Base-by-base conservation (phyloP, 2,113 vertebrate genomes). In the Cyprinodon tularosa region DNA sequence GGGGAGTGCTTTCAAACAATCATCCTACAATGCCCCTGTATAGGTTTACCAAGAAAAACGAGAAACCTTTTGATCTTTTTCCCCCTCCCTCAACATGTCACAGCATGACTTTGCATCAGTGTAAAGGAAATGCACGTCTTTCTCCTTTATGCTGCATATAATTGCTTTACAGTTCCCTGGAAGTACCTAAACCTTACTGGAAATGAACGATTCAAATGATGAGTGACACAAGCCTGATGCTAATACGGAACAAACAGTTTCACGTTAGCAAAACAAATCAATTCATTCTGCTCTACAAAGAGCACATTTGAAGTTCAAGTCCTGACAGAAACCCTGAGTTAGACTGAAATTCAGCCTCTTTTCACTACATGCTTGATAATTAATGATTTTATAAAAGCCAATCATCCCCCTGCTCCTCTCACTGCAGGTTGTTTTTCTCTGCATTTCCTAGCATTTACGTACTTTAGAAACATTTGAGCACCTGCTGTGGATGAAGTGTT, bases 1-100 rank as follows among this genome's bases (percentile, higher is more conserved):
- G 68, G 42, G 11, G 22, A 71, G 59, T 36, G 62, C 72, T 72
- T 77, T 76, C 63, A 81, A 71, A 57, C 65, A 60, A 74, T 70
- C 81, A 71, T 74, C 68, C 76, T 78, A 84, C 74, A 65, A 72
- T 1, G 66, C 78, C 87, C 65, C 84, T 81, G 77, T 47, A 61
- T 10, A 39, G 53, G 47, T 1, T 11, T 14, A 66, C 15, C 40
- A 72, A 29, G 50, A 78, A 61, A 62, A 72, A 80, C 40, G 12
- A 50, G 69, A 66, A 72, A 22, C 48, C 4, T 42, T 82, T 86
- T 86, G 57, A 74, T 84, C 44, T 37, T 62, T 47, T 53, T 10
- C 12, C 8, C 13, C 66, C 29, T 29, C 59, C 59, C 20, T 60
- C 61, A n/a, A 37, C 45, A 74, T 4, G 37, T 66, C 48, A 61